Base-by-base conservation (phyloP, 2,888 invertebrate species). In the Plagiodera versicolora region DNA sequence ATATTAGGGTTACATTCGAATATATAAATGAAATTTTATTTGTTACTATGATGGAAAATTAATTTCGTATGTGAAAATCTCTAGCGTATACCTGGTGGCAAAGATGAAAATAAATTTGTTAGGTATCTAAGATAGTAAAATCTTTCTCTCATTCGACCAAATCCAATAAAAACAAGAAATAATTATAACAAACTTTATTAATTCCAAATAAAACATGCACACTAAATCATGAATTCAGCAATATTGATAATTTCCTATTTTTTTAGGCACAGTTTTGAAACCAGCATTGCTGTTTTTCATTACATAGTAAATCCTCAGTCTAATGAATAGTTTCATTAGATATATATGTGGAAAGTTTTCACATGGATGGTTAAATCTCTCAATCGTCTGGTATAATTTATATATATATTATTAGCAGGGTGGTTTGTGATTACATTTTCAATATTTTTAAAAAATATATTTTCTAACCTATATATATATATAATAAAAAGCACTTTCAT, bases 191-290 rank as follows among this genome's bases (percentile, higher is more conserved):
- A 46, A n/a, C 17, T 46, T 46, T 46, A 16, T 46, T 46, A 14
- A 17, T n/a, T 11, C 46, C 10, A 46, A 46, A 16, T 46, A 1
- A 46, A 46, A 14, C 16, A 46, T 46, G 6, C 17, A 46, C n/a
- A 17, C n/a, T n/a, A n/a, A n/a, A 46, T 46, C 9, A 46, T 18
- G 17, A 47, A 47, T 47, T 47, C 47, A 47, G 5, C 10, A 47
- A 47, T 16, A 19, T 47, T 10, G 17, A 10, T n/a, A 47, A 47
- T 20, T 47, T 47, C 19, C 19, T 18, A n/a, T 45, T 47, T 47
- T 47, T 47, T 47, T 17, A 47, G 47, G 19, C n/a, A 47, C 47
- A 47, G 47, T 47, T 47, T 20, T 10, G 14, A 45, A 45, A 18
- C 14, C 1, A 9, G 2, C 18, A 45, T 45, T 45, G 14, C 45